Evolutionary conservation across 2,113 vertebrate species (phyloP).

Genomic region (Coryphaenoides rupestris): DNA sequence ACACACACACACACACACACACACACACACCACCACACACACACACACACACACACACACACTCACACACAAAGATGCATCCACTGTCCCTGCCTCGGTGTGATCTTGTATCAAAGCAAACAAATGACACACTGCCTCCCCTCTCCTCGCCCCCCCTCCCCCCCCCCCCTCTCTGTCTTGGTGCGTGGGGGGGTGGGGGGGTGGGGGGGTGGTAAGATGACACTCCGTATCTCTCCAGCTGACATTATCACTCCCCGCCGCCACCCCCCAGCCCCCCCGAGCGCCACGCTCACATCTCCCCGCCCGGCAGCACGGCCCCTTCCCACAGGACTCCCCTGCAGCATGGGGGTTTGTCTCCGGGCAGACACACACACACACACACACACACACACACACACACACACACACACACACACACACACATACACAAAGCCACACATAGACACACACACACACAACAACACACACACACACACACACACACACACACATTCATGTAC

Average conservation of each 20-base stretch:
- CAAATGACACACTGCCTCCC: slow-evolving; percentile 76
- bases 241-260: slow-evolving; percentile 76
- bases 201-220: slow-evolving; percentile 69
- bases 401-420: slow-evolving; percentile 15
- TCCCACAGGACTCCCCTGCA: slow-evolving; percentile 75
- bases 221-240: slow-evolving; percentile 76
- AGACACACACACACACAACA: not conserved
- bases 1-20: not conserved
- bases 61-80: slow-evolving; percentile 24
- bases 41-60: slow-evolving; percentile 26
- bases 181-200: slow-evolving; percentile 66
- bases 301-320: slow-evolving; percentile 65
- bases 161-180: slow-evolving; percentile 1
- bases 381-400: slow-evolving; percentile 5
- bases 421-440: slow-evolving; percentile 3
- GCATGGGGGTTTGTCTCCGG: slow-evolving; percentile 75
- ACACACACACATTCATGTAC: not conserved
- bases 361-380: slow-evolving; percentile 30
- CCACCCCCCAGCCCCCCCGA: too few species aligned
- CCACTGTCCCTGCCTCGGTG: slow-evolving; percentile 49
- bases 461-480: not conserved
- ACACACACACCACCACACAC: slow-evolving; percentile 3
- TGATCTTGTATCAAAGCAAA: slow-evolving; percentile 83
- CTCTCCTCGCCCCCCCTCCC: slow-evolving; percentile 34
- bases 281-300: slow-evolving; percentile 70